phyloP scores from a whole-genome alignment of 2,888 invertebrate species.

The Rotaria magnacalcarata region DNA sequence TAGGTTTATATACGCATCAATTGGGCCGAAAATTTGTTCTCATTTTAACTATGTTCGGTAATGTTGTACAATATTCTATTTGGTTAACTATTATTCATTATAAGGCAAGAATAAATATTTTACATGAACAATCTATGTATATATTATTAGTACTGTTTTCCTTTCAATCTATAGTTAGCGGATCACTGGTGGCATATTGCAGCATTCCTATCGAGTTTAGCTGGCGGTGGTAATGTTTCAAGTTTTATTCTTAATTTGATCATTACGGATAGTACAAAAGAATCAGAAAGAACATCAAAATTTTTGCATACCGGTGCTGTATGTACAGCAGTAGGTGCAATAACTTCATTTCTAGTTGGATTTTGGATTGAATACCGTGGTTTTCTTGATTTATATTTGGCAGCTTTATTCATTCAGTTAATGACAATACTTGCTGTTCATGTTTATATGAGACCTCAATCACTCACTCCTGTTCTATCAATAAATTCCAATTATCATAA shows the following conservation, averaged over 20 bases:
- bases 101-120: background rate
- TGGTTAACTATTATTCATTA: slow-evolving; percentile 2
- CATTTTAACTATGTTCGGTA: slow-evolving; percentile 1
- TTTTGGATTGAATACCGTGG: slow-evolving; percentile 35
- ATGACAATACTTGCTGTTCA: background rate
- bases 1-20: slow-evolving; percentile 17
- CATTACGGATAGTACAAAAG: background rate
- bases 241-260: slow-evolving; percentile 25
- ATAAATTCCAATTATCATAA: background rate
- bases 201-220: background rate
- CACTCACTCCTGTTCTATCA: background rate
- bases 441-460: background rate
- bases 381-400: background rate
- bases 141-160: too few species aligned
- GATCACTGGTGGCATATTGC: slow-evolving; percentile 1
- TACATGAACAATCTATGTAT: too few species aligned
- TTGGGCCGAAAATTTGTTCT: slow-evolving; percentile 9
- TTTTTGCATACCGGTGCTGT: background rate
- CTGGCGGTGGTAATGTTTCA: slow-evolving; percentile 14
- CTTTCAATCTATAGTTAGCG: background rate
- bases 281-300: slow-evolving; percentile 16
- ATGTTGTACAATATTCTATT: background rate
- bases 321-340: background rate
- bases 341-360: background rate
- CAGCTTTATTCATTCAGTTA: slow-evolving; percentile 28